Evolutionary conservation across 2,888 invertebrate species (phyloP), one percentile per base, ranked within the genome.

Genomic region (Drosophila mayaguana): DNA sequence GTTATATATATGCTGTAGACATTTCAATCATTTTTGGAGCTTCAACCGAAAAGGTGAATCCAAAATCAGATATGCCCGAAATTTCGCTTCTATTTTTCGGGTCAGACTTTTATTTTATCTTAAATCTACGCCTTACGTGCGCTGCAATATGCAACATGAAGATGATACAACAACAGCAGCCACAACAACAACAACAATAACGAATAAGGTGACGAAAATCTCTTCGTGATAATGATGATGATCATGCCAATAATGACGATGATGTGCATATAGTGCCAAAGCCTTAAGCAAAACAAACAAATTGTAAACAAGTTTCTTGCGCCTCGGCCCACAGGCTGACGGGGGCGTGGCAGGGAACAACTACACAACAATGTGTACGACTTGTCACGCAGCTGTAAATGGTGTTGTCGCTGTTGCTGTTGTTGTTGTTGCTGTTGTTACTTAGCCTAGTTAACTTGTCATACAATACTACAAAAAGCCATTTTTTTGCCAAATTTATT

Each of bases 391-490:
- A 88, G 85, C 59, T 45, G 76, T 46, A 51, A 20, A 40, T 34
- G 53, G 20, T 62, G 61, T 50, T 65, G 63, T 45, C 62, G 70
- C 57, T 68, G 63, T 45, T 63, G 70, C 57, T 68, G 64, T 43
- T 79, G 72, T 60, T 85, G 57, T 40, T 34, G 54, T 22, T 68
- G 70, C 46, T 77, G 74, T 66, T 86, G 71, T 84, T 68, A 72
- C 80, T 83, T 84, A 82, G 83, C 83, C 83, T 85, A 82, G 80
- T 79, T 84, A 88, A 71, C 59, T 84, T 81, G 84, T 77, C 65
- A 56, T 70, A 81, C 66, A 69, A 59, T 67, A 70, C 46, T 38
- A 53, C 59, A 55, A 67, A 75, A 38, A 38, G 51, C 46, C 53
- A 63, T 18, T 62, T 61, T 65, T 77, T 77, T 76, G 77, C 34